Conservation (phyloP, 2,113 vertebrate genomes). For the Lanius collurio region DNA sequence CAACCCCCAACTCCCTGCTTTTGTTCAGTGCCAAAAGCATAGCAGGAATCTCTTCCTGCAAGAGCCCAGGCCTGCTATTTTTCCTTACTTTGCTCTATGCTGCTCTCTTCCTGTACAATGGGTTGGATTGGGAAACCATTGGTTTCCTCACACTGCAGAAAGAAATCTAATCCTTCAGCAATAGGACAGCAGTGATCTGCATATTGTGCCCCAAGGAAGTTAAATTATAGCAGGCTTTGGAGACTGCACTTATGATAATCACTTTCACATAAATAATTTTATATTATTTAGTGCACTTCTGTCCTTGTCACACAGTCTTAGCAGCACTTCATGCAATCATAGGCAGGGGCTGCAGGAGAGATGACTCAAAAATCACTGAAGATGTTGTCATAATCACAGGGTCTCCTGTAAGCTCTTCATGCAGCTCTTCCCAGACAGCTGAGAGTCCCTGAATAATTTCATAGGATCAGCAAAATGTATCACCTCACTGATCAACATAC, state of each 20-base stretch:
- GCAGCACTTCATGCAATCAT: not conserved
- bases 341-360: not conserved
- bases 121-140: not conserved
- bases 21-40: not conserved
- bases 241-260: not conserved
- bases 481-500: not conserved
- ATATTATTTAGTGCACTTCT: not conserved
- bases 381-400: not conserved
- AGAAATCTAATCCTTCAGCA: not conserved
- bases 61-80: not conserved
- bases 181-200: not conserved
- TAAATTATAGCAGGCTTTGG: not conserved
- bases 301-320: not conserved
- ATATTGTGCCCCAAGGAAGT: not conserved
- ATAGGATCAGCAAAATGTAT: not conserved
- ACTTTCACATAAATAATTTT: not conserved
- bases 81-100: not conserved
- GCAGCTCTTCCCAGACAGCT: not conserved
- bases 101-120: not conserved
- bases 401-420: not conserved
- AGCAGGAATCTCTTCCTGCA: not conserved
- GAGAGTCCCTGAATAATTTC: not conserved
- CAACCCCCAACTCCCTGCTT: slow-evolving; percentile 8
- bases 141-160: not conserved
- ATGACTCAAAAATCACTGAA: not conserved